Conservation (phyloP, 92 coral and sea anemone genomes). For the Ricordea florida region DNA sequence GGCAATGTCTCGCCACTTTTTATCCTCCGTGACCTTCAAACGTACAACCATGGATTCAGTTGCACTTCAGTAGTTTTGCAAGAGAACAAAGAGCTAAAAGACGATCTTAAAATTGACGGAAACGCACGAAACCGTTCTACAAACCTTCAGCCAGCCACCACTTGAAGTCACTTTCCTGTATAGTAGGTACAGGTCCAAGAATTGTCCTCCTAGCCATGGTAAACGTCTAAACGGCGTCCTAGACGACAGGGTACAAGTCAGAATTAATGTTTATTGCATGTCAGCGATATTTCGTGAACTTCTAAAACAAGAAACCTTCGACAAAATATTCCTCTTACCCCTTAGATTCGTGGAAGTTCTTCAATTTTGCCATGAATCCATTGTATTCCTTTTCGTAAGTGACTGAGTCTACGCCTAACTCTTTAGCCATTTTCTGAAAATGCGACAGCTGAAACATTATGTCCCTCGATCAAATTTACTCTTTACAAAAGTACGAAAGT, state of each 20-base stretch:
- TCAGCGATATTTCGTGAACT: slow-evolving; percentile 30
- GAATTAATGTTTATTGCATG: slow-evolving; percentile 11
- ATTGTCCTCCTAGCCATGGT: slow-evolving; percentile 98
- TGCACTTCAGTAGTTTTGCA: slow-evolving; percentile 19
- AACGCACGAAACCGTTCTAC: slow-evolving; percentile 13
- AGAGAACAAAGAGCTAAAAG: not conserved
- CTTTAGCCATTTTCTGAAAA: slow-evolving; percentile 84
- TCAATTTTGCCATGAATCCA: slow-evolving; percentile 88
- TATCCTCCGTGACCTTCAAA: slow-evolving; percentile 92
- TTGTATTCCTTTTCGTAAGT: slow-evolving; percentile 92
- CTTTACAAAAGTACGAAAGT: slow-evolving; percentile 77
- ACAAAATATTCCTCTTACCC: slow-evolving; percentile 71
- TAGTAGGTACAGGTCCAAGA: slow-evolving; percentile 85
- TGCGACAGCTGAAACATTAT: slow-evolving; percentile 65
- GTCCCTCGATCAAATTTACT: slow-evolving; percentile 67
- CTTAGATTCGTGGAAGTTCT: slow-evolving; percentile 92
- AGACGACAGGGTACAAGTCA: slow-evolving; percentile 47
- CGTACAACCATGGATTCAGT: not conserved
- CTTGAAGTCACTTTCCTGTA: slow-evolving; percentile 92
- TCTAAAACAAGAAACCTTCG: slow-evolving; percentile 69
- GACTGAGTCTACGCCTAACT: slow-evolving; percentile 79
- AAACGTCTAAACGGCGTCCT: slow-evolving; percentile 96
- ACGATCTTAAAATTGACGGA: not conserved
- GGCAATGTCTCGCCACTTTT: slow-evolving; percentile 94
- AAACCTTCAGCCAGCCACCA: slow-evolving; percentile 98